Conservation (phyloP, 2,888 invertebrate species). For the Steinernema carpocapsae region DNA sequence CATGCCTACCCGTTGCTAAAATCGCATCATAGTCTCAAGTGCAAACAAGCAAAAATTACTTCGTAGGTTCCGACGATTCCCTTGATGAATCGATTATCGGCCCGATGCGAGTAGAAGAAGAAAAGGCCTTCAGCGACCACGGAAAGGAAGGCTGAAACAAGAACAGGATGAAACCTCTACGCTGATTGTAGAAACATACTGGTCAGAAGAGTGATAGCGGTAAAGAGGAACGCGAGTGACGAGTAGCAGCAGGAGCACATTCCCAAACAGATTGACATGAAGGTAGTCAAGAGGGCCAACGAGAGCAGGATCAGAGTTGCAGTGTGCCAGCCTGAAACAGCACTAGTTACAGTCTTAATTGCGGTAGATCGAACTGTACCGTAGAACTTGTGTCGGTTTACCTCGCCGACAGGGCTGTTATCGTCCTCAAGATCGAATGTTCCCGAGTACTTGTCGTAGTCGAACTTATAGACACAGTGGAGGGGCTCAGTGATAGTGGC, state of each 20-base stretch:
- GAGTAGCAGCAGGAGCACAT: constrained; percentile 65
- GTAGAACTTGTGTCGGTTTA: constrained; percentile 67
- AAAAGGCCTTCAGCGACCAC: constrained; percentile 66
- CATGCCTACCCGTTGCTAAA: constrained; percentile 65
- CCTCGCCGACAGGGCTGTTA: constrained; percentile 67
- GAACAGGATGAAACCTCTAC: background rate
- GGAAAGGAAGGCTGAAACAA: constrained; percentile 61
- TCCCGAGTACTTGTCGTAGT: constrained; percentile 68
- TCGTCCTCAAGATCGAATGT: constrained; percentile 68
- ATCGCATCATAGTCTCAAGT: background rate
- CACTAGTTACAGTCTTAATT: background rate
- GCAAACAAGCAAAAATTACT: constrained; percentile 40
- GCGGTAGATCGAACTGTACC: constrained; percentile 45
- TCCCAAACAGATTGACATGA: constrained; percentile 60
- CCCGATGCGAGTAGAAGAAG: constrained; percentile 68
- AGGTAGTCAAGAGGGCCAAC: constrained; percentile 59
- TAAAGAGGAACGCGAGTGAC: constrained; percentile 62
- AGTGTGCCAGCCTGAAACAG: constrained; percentile 64
- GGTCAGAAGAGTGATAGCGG: constrained; percentile 61
- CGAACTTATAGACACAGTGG: constrained; percentile 68
- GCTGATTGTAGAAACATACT: constrained; percentile 48
- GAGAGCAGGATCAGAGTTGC: constrained; percentile 64
- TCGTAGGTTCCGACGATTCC: constrained; percentile 68
- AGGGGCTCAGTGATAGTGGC: constrained; percentile 65
- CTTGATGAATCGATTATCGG: constrained; percentile 68